Conservation (phyloP, 2,888 invertebrate species). For the Apotomis betuletana region DNA sequence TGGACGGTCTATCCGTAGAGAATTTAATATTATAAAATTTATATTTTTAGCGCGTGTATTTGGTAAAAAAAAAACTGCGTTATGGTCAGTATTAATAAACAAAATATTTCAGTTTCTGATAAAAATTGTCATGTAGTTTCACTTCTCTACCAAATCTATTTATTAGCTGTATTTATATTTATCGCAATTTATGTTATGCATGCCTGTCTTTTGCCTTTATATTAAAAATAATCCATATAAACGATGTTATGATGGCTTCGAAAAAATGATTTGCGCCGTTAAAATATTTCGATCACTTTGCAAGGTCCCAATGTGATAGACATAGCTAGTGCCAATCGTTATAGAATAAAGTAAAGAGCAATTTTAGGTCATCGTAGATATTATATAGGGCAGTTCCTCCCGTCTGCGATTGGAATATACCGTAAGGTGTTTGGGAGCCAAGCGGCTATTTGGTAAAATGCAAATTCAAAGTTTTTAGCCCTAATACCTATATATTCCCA, state of each 20-base stretch:
- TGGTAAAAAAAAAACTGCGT: neutral
- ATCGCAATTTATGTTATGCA: neutral
- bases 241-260: conserved; percentile 20
- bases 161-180: neutral
- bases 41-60: neutral
- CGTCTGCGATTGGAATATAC: conserved; percentile 25
- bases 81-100: neutral
- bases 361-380: conserved; percentile 37
- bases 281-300: conserved; percentile 46
- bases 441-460: too few relatives aligned
- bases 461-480: too few relatives aligned
- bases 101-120: neutral
- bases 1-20: neutral
- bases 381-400: conserved; percentile 23
- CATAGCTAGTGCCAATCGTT: conserved; percentile 76
- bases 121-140: neutral
- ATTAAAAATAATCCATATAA: neutral
- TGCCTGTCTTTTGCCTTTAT: neutral
- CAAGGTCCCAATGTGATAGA: conserved; percentile 76
- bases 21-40: too few relatives aligned
- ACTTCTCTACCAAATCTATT: neutral
- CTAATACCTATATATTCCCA: neutral
- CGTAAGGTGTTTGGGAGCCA: too few relatives aligned
- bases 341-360: conserved; percentile 47
- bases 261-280: conserved; percentile 16